Evolutionary conservation across 2,888 invertebrate genomes (phyloP), one percentile per base, ranked within the genome.

Genomic region (Sclerodermus sp.): DNA sequence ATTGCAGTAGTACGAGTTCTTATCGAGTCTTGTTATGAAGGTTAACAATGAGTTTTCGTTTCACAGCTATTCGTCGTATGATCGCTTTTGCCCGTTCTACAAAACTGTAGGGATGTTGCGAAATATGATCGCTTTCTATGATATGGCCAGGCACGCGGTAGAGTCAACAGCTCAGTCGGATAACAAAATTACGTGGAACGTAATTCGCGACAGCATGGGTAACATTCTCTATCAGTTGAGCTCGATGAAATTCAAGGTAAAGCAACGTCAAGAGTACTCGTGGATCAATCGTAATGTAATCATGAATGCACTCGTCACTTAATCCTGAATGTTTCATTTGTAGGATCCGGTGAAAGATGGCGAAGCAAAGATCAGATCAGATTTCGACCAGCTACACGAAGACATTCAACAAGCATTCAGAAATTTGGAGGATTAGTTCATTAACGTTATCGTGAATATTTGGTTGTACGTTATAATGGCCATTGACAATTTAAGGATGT

Each of bases 31-130:
- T 23, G 18, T 36, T n/a, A 16, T 13, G 9, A 34, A 18, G n/a
- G 31, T 23, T 29, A 31, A 38, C 15, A n/a, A n/a, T n/a, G n/a
- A n/a, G n/a, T n/a, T n/a, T n/a, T n/a, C n/a, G 13, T n/a, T 5
- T 32, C 12, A 32, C 9, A 87, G 88, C 73, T 93, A 95, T 80
- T 93, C 94, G 2, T 82, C 92, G 1, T 95, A 95, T 81, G 95
- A 95, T 82, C 88, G 98, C 60, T 98, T 96, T 86, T 99, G 99
- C 77, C 99, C 99, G 71, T 99, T 99, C 86, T 99, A 98, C 86
- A 99, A 99, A 85, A 98, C 98, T 13, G 95, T 96, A 53, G 98
- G 96, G 67, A 99, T 99, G 98, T 80, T 99, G 76, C 89, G 87
- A 79, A 99, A 99, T 84, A 96, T 99, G 81, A 96, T 99, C 74